phyloP scores from a whole-genome alignment of 2,888 invertebrate species.

The Luffia ferchaultella region DNA sequence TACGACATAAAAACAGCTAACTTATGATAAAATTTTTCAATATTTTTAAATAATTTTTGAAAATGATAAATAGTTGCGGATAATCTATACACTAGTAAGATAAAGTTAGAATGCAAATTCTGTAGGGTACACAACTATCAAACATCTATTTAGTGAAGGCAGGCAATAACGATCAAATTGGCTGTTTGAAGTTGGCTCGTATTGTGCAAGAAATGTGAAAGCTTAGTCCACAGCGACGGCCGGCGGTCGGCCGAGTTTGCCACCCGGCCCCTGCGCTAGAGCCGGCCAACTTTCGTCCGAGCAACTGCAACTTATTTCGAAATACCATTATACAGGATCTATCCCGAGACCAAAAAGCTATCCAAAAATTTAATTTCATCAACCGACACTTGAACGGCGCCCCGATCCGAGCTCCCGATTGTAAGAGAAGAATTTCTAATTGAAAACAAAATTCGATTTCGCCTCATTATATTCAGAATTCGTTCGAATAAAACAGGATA shows the following conservation, averaged over 20 bases:
- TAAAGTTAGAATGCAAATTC: too few relatives aligned
- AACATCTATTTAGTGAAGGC: too few relatives aligned
- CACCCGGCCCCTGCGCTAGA: not conserved
- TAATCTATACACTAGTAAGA: too few relatives aligned
- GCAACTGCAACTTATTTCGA: not conserved
- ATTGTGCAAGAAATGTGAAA: not conserved
- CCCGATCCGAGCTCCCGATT: not conserved
- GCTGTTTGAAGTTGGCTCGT: not conserved
- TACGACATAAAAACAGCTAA: too few relatives aligned
- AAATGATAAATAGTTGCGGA: too few relatives aligned
- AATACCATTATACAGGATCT: not conserved
- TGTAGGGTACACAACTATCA: too few relatives aligned
- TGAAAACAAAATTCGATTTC: not conserved
- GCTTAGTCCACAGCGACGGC: not conserved
- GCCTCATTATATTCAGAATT: not conserved
- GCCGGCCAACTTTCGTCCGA: not conserved
- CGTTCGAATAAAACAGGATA: not conserved
- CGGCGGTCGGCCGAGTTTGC: not conserved
- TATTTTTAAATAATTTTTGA: too few relatives aligned
- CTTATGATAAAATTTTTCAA: too few relatives aligned
- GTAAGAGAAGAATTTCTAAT: not conserved
- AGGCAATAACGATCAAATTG: not conserved
- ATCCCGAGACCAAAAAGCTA: not conserved
- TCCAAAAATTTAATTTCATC: not conserved
- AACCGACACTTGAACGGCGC: not conserved